Conservation (phyloP, 1,140 invertebrate genomes). For the Conopomorpha cramerella region DNA sequence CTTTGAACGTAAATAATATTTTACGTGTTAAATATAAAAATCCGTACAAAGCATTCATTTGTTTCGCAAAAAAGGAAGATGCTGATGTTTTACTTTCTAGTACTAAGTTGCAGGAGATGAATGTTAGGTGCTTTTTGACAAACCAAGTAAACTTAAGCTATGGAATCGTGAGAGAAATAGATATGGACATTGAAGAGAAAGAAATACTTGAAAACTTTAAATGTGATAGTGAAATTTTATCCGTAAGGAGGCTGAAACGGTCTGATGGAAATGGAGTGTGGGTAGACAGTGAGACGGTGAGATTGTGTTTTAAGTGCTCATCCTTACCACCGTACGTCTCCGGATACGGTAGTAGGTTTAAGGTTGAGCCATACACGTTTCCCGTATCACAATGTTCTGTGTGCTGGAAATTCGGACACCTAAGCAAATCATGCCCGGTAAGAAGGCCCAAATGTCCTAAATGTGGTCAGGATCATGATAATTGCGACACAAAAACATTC, state of each 20-base stretch:
- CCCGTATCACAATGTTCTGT: slow-evolving; percentile 1
- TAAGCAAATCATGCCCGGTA: not conserved
- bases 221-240: not conserved
- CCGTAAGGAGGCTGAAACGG: not conserved
- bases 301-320: not conserved
- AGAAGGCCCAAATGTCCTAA: slow-evolving; percentile 3
- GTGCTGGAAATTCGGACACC: slow-evolving; percentile 3
- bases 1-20: not conserved
- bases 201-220: not conserved
- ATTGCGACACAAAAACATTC: slow-evolving; percentile 1
- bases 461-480: slow-evolving; percentile 2
- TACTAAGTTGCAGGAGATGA: not conserved
- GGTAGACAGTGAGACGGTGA: not conserved
- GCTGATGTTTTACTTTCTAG: not conserved
- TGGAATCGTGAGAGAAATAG: slow-evolving; percentile 1
- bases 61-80: not conserved
- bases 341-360: not conserved
- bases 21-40: slow-evolving; percentile 1
- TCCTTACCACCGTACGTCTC: not conserved
- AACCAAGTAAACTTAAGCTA: not conserved
- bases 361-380: slow-evolving; percentile 1
- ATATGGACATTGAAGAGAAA: not conserved
- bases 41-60: not conserved
- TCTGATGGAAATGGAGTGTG: not conserved
- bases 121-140: not conserved